phyloP scores from a whole-genome alignment of 2,113 vertebrate genomes.

The Fulmarus glacialis region DNA sequence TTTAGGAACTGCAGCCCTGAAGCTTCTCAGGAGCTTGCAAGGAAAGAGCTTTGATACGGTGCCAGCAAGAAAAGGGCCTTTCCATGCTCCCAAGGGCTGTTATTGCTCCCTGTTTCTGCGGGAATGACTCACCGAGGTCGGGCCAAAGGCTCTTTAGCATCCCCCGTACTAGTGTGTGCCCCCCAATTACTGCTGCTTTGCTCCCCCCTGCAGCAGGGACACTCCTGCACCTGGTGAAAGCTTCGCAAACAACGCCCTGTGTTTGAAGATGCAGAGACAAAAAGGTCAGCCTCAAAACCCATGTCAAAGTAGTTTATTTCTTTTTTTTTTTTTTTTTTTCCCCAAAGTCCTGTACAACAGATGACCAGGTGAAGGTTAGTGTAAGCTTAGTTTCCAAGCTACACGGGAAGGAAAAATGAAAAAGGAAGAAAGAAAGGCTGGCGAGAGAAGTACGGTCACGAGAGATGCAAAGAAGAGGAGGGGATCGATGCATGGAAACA shows the following conservation, averaged over 20 bases:
- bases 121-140: fast-evolving
- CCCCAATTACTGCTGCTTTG: background rate
- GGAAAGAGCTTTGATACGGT: background rate
- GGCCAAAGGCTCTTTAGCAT: background rate
- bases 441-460: background rate
- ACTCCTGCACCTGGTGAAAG: background rate
- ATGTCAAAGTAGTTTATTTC: conserved; percentile 38
- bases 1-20: background rate
- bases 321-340: background rate
- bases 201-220: background rate
- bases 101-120: fast-evolving
- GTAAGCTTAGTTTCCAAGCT: background rate
- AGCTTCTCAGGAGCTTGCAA: background rate
- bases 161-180: fast-evolving
- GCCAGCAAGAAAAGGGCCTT: background rate
- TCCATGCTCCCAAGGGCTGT: background rate
- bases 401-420: background rate
- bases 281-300: background rate
- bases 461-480: background rate
- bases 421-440: background rate
- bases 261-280: background rate
- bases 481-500: background rate
- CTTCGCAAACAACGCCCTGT: fast-evolving
- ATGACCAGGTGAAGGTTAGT: background rate
- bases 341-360: conserved; percentile 28